Evolutionary conservation across 2,888 invertebrate species (phyloP), one percentile per base, ranked within the genome.

Genomic region (Drosophila quinaria): DNA sequence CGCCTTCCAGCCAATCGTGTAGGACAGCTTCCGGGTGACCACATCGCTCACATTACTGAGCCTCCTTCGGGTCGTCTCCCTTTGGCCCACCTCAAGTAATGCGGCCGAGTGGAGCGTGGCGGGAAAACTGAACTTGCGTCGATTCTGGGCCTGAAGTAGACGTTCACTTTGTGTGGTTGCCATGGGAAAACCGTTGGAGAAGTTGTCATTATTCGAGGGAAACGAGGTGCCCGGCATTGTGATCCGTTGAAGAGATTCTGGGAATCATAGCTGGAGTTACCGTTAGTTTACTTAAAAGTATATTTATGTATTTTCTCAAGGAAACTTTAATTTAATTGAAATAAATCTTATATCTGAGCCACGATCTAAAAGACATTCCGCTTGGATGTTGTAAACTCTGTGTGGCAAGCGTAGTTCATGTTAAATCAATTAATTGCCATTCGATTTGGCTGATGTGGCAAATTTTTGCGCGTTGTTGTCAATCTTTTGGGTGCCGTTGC

Each of bases 21-120:
- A 96, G 2, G 97, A 97, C 42, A 97, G 93, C 62, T 97, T 96
- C n/a, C 97, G 94, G 22, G 96, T 94, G 6, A 97, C 96, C 13
- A 91, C 94, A 87, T 95, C 95, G 77, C 95, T 94, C 42, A 95
- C 95, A 85, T 96, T 97, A 92, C 97, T 97, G 90, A 97, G 95
- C 41, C 96, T 94, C 37, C 97, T 92, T 17, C 94, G 91, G 1
- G 94, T 93, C 10, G 94, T 92, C 19, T 93, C 85, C 4, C 84
- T 68, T 15, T 86, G 88, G 37, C 90, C 70, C 25, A 91, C 90
- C 58, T 91, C 90, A 2, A 93, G 74, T 25, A 93, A 68, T 1
- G 92, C 86, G 6, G 92, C 67, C 4, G 93, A 91, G 64, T 94
- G 93, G 5, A 94, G 85, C 1, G 94, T 92, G 19, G 94, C 94